Conservation (phyloP, 2,888 invertebrate species). For the Clostera curtula region DNA sequence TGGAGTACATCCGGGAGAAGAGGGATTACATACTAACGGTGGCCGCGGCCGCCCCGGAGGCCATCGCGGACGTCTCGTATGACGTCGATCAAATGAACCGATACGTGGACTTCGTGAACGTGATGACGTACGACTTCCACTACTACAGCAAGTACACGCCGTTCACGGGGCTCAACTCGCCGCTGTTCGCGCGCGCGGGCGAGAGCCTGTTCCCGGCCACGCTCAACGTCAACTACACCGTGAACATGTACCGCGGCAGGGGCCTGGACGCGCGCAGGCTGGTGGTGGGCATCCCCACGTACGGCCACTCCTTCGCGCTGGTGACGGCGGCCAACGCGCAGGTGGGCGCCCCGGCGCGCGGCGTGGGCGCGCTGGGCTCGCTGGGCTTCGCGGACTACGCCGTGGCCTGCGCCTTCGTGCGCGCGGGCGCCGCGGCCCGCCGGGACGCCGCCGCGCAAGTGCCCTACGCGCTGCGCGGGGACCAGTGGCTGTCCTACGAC, state of each 20-base stretch:
- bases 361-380: constrained; percentile 79
- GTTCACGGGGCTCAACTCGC: constrained; percentile 89
- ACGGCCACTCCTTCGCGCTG: constrained; percentile 86
- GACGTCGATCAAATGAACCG: constrained; percentile 84
- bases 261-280: constrained; percentile 87
- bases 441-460: constrained; percentile 83
- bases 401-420: constrained; percentile 80
- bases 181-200: constrained; percentile 77
- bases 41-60: constrained; percentile 86
- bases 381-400: constrained; percentile 83
- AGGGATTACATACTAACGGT: constrained; percentile 79
- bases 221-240: constrained; percentile 88
- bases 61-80: constrained; percentile 84
- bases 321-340: constrained; percentile 79
- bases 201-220: constrained; percentile 80
- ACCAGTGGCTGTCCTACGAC: constrained; percentile 88
- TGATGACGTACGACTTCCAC: constrained; percentile 96
- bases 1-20: constrained; percentile 77
- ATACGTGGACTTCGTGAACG: constrained; percentile 88
- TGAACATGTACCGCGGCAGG: constrained; percentile 82
- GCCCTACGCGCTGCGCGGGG: constrained; percentile 83
- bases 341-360: constrained; percentile 81
- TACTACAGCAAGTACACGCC: constrained; percentile 84
- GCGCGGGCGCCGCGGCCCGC: constrained; percentile 54
- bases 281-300: constrained; percentile 90